These are phyloP conservation scores for Volucella inflata DNA, from an alignment of 2,888 invertebrate genomes.

Conservation along the genomic window DNA sequence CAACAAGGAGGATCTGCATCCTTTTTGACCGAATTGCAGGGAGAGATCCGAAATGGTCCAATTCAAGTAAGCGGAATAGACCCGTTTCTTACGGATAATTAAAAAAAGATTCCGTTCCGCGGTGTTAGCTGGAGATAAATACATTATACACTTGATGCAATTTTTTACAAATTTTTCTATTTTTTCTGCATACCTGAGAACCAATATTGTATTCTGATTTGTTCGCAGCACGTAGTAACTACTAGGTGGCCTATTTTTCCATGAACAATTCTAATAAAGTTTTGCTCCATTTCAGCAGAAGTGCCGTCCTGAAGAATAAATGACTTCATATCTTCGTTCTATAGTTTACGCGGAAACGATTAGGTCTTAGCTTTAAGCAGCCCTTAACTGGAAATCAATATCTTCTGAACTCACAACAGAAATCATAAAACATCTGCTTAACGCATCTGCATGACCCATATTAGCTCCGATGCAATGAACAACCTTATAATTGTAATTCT, in stretches of 20 bases:
- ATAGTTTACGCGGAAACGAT: not conserved
- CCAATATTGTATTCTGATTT: conserved; percentile 21
- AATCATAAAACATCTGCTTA: conserved; percentile 9
- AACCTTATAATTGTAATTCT: conserved; percentile 78
- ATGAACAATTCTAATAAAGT: conserved; percentile 9
- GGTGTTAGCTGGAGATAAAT: conserved; percentile 2
- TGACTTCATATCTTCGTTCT: not conserved
- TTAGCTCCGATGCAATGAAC: conserved; percentile 79
- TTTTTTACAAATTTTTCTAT: conserved; percentile 17
- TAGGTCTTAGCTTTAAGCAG: conserved; percentile 2
- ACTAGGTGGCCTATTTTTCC: conserved; percentile 35
- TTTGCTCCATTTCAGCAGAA: conserved; percentile 22
- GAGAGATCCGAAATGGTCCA: conserved; percentile 13
- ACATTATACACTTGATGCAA: conserved; percentile 29
- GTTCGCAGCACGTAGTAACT: conserved; percentile 12
- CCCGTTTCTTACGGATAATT: conserved; percentile 8
- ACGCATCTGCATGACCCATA: conserved; percentile 77
- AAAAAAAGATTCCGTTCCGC: not conserved
- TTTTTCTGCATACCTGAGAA: conserved; percentile 19
- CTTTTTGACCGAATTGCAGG: not conserved
- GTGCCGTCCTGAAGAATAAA: conserved; percentile 21
- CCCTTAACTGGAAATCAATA: conserved; percentile 20
- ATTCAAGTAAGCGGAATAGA: conserved; percentile 9
- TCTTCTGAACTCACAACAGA: conserved; percentile 19
- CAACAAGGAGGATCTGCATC: conserved; percentile 13